Base-by-base conservation (phyloP, 2,888 invertebrate species). In the Ophonus ardosiacus region DNA sequence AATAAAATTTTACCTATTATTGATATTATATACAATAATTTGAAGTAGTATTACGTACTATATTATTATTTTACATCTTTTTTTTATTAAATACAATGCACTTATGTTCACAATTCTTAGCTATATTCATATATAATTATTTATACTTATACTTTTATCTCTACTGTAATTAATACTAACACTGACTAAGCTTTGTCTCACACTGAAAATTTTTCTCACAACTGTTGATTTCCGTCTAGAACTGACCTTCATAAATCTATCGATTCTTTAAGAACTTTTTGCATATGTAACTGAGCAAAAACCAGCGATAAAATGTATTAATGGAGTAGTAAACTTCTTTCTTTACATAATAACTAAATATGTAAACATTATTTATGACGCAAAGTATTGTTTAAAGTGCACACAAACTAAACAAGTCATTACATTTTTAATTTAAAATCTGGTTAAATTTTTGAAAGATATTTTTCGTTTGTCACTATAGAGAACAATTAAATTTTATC, bases 171-270 rank as follows among this genome's bases (percentile, higher is more conserved):
- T 51, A 51, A 0, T 51, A 51, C 43, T 51, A 31, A 31, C 31
- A 5, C 31, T 5, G 6, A 31, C 31, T 31, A 31, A 31, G 6
- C 31, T 5, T 1, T 31, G 31, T 31, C 5, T 31, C 31, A 31
- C 31, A 51, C 6, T 51, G 43, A 13, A 63, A n/a, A 61, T 18
- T 31, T 31, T 68, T 68, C 13, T 31, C 68, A 7, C 31, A 38
- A 31, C 68, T 68, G 68, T 68, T 68, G 68, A 31, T 68, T 13
- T 51, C 7, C 43, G 43, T 61, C 59, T 15, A 15, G 18, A 18
- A 31, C 31, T 38, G 68, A 68, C 68, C 68, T 68, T 68, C 68
- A 38, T 24, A 68, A 38, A 38, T 38, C 24, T 31, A 68, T 68
- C 38, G 68, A 38, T 68, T 68, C 38, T 38, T 38, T 13, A 15